Base-by-base conservation (phyloP, 1,140 invertebrate species). In the Monochamus saltuarius region DNA sequence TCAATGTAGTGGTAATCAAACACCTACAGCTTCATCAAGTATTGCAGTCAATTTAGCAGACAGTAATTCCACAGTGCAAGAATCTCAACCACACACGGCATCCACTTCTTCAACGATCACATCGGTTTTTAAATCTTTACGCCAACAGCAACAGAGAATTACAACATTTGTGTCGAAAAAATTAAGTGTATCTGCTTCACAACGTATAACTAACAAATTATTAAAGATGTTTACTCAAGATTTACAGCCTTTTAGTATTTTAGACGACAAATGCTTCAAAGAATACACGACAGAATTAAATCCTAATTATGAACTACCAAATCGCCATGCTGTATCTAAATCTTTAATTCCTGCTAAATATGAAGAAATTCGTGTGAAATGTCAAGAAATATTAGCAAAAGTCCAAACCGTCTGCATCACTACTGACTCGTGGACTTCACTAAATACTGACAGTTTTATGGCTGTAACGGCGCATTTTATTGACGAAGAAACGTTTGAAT, bases 231-330 rank as follows among this genome's bases (percentile, higher is more conserved):
- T 72, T 38, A 67, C 42, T 16, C 22, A 50, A 13, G 67, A 70
- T 50, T 72, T 58, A 54, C 65, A 73, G 55, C 63, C 66, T 38
- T 71, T 71, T 57, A 63, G 62, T 13, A 53, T 71, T 36, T 66
- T 73, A 7, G 63, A 68, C 56, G 70, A 71, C 58, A 62, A 66
- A 3, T 52, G 34, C 34, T 72, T 68, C 42, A 37, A 62, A 9
- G 51, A 71, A 17, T 69, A 61, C 7, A 58, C 51, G 22, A 22
- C 57, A 22, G 66, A 71, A n/a, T n/a, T n/a, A n/a, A n/a, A n/a
- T n/a, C n/a, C n/a, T n/a, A n/a, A n/a, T n/a, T n/a, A n/a, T n/a
- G n/a, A n/a, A n/a, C n/a, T n/a, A n/a, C n/a, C n/a, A n/a, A n/a
- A n/a, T n/a, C n/a, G n/a, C n/a, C n/a, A n/a, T n/a, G n/a, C n/a